Conservation (phyloP, 2,888 invertebrate species). For the Philonicus albiceps region DNA sequence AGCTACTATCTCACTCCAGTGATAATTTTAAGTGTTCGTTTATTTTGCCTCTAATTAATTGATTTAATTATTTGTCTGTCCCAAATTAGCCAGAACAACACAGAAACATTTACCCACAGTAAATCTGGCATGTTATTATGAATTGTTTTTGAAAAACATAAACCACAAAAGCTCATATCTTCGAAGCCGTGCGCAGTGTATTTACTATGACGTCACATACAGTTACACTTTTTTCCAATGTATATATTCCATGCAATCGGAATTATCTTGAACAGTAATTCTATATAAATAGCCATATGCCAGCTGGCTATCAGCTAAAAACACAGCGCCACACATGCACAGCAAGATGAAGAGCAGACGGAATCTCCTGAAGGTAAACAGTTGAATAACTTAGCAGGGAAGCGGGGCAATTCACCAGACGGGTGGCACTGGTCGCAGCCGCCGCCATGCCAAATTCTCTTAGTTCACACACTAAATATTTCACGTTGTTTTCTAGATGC, state of each 20-base stretch:
- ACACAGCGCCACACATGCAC: neutral
- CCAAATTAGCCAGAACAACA: neutral
- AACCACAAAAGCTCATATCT: neutral
- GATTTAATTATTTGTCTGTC: neutral
- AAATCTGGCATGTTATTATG: slow-evolving; percentile 19
- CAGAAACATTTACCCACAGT: neutral
- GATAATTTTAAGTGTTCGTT: neutral
- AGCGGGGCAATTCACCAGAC: neutral
- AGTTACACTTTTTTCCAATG: neutral
- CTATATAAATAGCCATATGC: neutral
- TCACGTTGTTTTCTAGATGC: neutral
- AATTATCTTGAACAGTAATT: neutral
- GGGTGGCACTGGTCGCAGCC: neutral
- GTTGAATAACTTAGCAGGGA: neutral
- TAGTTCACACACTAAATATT: neutral
- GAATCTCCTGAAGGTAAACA: neutral
- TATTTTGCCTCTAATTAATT: neutral
- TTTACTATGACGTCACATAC: slow-evolving; percentile 11
- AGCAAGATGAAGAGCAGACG: neutral
- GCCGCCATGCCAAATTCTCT: neutral
- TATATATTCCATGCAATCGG: neutral
- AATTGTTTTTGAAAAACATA: slow-evolving; percentile 42
- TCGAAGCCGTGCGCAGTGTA: neutral
- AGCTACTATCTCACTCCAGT: no score
- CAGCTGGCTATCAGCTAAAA: neutral